Evolutionary conservation across 2,113 vertebrate species (phyloP), one percentile per base, ranked within the genome.

Genomic region (Podarcis cretensis): DNA sequence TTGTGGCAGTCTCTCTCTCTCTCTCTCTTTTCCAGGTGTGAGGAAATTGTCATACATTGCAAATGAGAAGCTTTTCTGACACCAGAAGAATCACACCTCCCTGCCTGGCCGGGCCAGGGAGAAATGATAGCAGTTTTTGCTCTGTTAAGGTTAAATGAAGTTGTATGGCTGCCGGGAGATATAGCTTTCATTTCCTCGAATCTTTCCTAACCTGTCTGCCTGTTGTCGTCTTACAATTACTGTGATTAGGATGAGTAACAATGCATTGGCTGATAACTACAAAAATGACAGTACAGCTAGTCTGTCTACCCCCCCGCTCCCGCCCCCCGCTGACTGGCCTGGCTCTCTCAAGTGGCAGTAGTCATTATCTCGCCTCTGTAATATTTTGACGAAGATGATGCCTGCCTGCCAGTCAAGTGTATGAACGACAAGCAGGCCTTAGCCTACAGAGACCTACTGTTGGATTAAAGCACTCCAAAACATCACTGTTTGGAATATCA

Each of bases 41-140:
- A 98, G 98, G 97, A 99, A 99, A 99, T 99, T 99, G 98, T 98
- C 98, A 96, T 98, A 98, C 98, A 98, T 98, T 97, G 97, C 97
- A 99, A 98, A 99, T 98, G 98, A 99, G 98, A 98, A 98, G 97
- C 96, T 97, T 95, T 97, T 97, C 97, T 98, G 98, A 98, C 97
- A 97, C 96, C 96, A 93, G 97, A 96, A 93, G 97, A 96, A 97
- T 96, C 84, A 90, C 92, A 48, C 18, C 13, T 40, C 91, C 48
- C 48, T 54, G 48, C 48, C 10, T 54, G 48, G 20, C 93, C 95
- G 94, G 94, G 95, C 93, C 92, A 95, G 96, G 95, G 97, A 98
- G 98, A 98, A 97, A 98, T 98, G 94, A 96, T 98, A 97, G 97
- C 97, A 97, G 91, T 90, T 96, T 95, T 94, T 95, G 95, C 96